A percentile compares a stretch with the other conserved stretches of the same genome.
Conservation (phyloP, 2,113 vertebrate species). For the Heptranchias perlo region DNA sequence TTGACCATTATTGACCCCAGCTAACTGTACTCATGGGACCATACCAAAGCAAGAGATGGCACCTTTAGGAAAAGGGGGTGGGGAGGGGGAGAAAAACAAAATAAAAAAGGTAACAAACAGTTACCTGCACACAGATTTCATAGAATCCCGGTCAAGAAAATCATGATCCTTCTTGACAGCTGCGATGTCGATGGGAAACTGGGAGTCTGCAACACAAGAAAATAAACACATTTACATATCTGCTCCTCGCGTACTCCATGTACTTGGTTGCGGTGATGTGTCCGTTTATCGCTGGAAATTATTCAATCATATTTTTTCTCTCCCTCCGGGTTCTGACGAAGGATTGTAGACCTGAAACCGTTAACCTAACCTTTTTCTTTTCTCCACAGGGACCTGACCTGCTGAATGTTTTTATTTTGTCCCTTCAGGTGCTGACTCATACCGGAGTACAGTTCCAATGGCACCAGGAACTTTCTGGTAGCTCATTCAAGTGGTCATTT, state of each 20-base stretch:
- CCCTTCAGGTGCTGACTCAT: background rate
- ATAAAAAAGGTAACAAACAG: background rate
- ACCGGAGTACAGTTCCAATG: background rate
- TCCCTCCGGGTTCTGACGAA: background rate
- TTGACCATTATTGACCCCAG: background rate
- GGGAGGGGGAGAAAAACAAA: background rate
- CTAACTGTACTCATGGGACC: background rate
- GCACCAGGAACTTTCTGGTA: background rate
- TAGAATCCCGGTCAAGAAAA: slow-evolving; percentile 75
- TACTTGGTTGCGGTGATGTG: background rate
- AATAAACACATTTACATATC: background rate
- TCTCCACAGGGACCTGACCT: background rate
- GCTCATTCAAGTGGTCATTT: background rate
- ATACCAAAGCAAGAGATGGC: background rate
- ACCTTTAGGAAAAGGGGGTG: background rate
- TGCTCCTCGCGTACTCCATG: background rate
- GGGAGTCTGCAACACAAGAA: slow-evolving; percentile 46
- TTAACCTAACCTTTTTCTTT: background rate
- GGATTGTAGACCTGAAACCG: background rate
- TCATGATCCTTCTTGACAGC: slow-evolving; percentile 71
- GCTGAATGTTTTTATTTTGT: background rate
- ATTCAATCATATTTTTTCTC: background rate
- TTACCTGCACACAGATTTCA: slow-evolving; percentile 75
- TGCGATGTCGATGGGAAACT: slow-evolving; percentile 65
- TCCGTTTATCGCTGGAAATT: background rate